These are phyloP conservation scores for Acleris holmiana DNA, from an alignment of 2,888 invertebrate genomes.

Conservation along the genomic window DNA sequence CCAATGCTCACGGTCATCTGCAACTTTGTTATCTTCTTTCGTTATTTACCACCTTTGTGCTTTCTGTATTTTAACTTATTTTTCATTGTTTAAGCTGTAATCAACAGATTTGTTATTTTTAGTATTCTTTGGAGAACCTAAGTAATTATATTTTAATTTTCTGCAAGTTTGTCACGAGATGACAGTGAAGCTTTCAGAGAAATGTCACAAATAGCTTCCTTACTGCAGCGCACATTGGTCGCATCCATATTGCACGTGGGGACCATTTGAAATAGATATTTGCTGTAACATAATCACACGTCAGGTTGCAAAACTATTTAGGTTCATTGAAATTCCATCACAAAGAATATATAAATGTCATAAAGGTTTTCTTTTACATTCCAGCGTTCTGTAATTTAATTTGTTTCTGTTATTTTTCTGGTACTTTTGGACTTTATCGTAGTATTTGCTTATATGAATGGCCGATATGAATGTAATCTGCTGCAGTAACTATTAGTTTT, in stretches of 20 bases:
- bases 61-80: neutral
- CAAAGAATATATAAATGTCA: neutral
- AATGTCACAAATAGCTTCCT: constrained; percentile 39
- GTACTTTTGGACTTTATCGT: constrained; percentile 41
- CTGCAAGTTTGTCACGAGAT: constrained; percentile 46
- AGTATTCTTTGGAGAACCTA: neutral
- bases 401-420: constrained; percentile 28
- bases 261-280: constrained; percentile 12
- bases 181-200: constrained; percentile 24
- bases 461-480: constrained; percentile 45
- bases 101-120: neutral
- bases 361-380: neutral
- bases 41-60: neutral
- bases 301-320: constrained; percentile 1
- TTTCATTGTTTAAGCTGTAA: no score
- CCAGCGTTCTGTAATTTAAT: neutral
- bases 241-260: constrained; percentile 13
- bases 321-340: neutral
- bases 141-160: neutral
- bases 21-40: neutral
- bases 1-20: constrained; percentile 9
- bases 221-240: constrained; percentile 43
- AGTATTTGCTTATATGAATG: constrained; percentile 42
- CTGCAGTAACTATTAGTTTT: constrained; percentile 12
- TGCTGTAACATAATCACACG: constrained; percentile 11